Base-by-base conservation (phyloP, 2,113 vertebrate species). In the Zosterops borbonicus region DNA sequence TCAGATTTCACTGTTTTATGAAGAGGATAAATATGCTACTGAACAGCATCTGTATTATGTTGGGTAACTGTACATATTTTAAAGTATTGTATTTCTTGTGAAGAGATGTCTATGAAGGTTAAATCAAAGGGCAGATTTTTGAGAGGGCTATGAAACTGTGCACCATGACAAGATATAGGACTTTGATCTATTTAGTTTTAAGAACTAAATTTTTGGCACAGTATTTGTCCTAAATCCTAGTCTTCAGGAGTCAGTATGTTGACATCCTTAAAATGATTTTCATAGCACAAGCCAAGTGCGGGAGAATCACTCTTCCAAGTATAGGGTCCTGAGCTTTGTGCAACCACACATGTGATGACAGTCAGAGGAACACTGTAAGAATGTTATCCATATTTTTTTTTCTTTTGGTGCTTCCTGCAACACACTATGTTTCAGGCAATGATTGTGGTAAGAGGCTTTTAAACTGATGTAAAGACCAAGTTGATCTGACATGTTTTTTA, bases 401-500 rank as follows among this genome's bases (percentile, higher is more conserved):
- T 94, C 83, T 91, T 91, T 79, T 1, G 5, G 58, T 88, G 68
- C 64, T 88, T 93, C 81, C 76, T 92, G 52, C 67, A 86, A 62
- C 39, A 29, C 19, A 12, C 75, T 64, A 4, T 1, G 3, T 42
- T 75, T 93, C 86, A 87, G 56, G 68, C 79, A 90, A 9, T n/a
- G 69, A 28, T 37, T 95, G 92, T 46, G 83, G 90, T 94, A 64
- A 93, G 65, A 92, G 41, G 81, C 60, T 82, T 87, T 96, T 96
- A 93, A 93, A 95, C 63, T 82, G 53, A 95, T 94, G 62, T 65
- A 76, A 92, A 88, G 87, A 92, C 69, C 71, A 68, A 93, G 90
- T 64, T 91, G 86, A 91, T 92, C 86, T 94, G 91, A 92, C 76
- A 84, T 94, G 87, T 58, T 88, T 96, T 96, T 93, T 93, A 91